Evolutionary conservation across 2,888 invertebrate genomes (phyloP), one percentile per base, ranked within the genome.

Genomic region (Eubasilissa splendida): DNA sequence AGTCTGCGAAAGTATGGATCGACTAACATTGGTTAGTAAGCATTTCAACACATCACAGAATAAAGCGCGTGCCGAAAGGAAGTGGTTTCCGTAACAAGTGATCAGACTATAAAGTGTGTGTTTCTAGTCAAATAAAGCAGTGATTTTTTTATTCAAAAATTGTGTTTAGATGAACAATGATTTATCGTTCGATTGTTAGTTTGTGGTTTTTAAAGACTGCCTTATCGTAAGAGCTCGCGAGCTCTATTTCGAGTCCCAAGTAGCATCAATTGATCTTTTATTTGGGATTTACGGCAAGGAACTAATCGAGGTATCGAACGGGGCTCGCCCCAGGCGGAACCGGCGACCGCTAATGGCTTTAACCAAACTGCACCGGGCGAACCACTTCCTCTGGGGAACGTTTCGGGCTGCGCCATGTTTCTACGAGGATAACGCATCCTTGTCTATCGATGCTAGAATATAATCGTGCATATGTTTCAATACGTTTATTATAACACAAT

Each of bases 21-120:
- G 90, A 90, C 87, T 89, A 87, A 89, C 88, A 88, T 89, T 90
- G 91, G 91, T 91, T 89, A 90, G 91, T 91, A 68, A 68, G 68
- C 42, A 68, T 68, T n/a, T n/a, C 14, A 50, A n/a, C 50, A 50
- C n/a, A 14, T 68, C 10, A 14, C 50, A 50, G 68, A 50, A 11
- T n/a, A 50, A 50, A 22, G 22, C 22, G 22, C 22, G 22, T 22
- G 1, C 22, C 22, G 22, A 22, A 22, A 68, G 33, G 10, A 14
- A 33, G 68, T 52, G 68, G 50, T 68, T 50, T 50, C 50, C 2
- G 68, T 14, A n/a, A 58, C 11, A 14, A 50, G 68, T 68, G 50
- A 68, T 58, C 11, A 50, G 50, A 68, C 68, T 33, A 50, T 68
- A 11, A 5, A 68, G 68, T 68, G 68, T 68, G 68, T 68, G 68